Evolutionary conservation across 35 echinoderm and acorn worm species (phyloP), one percentile per base, ranked within the genome.

Genomic region (Lytechinus pictus): DNA sequence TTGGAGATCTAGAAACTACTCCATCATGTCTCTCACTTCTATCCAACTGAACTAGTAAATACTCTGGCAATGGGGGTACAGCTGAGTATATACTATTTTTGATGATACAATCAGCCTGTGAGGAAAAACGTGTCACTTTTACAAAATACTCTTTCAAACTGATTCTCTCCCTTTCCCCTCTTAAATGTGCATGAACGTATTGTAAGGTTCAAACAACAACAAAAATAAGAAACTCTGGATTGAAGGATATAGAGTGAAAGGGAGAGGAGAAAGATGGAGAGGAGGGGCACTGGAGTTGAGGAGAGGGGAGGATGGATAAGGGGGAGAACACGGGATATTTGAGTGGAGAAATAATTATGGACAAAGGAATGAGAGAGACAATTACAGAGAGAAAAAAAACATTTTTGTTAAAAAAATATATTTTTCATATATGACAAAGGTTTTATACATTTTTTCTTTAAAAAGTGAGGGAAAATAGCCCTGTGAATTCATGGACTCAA

Each of bases 91-190:
- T 90, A 90, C 28, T 90, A 9, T 27, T 90, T 54, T 10, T 90
- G 88, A 90, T 54, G 52, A 44, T 54, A 90, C 28, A 44, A 29
- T 90, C 88, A 90, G 88, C 88, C 10, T 44, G 88, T 90, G 10
- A 44, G 52, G 33, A 90, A 90, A 51, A 90, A 58, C 52, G 88
- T 52, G 88, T 90, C 88, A 90, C 52, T 90, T 90, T 90, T 54
- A 90, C 66, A 79, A 79, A 44, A 79, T 79, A 79, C 19, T 19
- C 19, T 1, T n/a, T 79, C 33, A 44, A 5, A 24, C 66, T 24
- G 6, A 24, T 79, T 79, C 61, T 24, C 61, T 24, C 5, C 33
- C 61, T 71, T 71, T 71, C 5, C 24, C 19, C 66, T 79, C 19
- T 79, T 24, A 0, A 19, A 79, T 24, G 66, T 24, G 61, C n/a